These are phyloP conservation scores for Pantala flavescens DNA, from an alignment of 1,140 invertebrate species.

Conservation along the genomic window DNA sequence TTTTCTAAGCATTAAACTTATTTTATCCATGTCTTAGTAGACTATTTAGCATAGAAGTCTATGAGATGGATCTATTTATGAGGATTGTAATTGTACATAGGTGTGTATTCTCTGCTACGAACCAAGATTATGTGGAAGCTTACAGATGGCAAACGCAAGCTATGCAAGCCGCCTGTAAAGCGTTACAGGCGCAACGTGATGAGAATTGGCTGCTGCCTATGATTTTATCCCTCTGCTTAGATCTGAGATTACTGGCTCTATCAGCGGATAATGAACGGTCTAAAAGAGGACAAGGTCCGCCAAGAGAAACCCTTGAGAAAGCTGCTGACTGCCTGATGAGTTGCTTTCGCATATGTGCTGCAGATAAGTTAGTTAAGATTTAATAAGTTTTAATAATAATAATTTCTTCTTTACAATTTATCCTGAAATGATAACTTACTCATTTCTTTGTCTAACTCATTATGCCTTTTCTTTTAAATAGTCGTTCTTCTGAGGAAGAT, in stretches of 20 bases:
- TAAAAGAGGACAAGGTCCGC: conserved; percentile 42
- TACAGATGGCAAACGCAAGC: conserved; percentile 23
- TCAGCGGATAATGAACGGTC: conserved; percentile 54
- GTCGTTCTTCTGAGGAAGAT: conserved; percentile 68
- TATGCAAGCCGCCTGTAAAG: conserved; percentile 65
- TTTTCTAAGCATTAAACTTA: too few relatives aligned
- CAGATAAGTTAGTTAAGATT: conserved; percentile 61
- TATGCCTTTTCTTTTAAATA: conserved; percentile 27
- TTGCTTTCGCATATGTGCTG: conserved; percentile 91
- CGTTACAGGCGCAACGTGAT: conserved; percentile 80
- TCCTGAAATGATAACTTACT: too few relatives aligned
- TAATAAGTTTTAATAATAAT: neutral
- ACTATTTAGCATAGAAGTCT: too few relatives aligned
- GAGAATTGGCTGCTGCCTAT: conserved; percentile 93
- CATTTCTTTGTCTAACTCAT: too few relatives aligned
- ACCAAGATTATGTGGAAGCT: neutral
- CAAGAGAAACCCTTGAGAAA: conserved; percentile 78
- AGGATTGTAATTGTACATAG: too few relatives aligned
- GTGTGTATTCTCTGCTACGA: neutral
- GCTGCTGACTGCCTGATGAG: conserved; percentile 88
- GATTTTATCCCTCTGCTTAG: conserved; percentile 79
- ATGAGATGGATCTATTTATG: too few relatives aligned
- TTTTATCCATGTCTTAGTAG: too few relatives aligned
- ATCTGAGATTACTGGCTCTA: conserved; percentile 73
- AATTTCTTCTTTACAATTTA: too few relatives aligned